These are phyloP conservation scores for Lamproptera curius DNA, from an alignment of 2,888 invertebrate species.

Conservation along the genomic window DNA sequence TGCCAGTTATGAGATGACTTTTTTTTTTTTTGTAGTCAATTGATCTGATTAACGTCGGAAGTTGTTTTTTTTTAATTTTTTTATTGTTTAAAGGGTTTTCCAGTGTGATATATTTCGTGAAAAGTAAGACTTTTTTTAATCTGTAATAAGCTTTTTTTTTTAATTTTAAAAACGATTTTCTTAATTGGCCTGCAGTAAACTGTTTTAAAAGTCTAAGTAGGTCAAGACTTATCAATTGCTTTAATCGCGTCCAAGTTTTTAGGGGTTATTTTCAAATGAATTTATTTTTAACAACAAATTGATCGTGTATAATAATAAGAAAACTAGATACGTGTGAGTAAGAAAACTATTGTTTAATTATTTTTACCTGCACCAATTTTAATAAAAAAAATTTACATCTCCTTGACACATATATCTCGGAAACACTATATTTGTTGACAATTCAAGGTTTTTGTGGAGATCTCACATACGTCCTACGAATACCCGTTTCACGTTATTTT, in stretches of 20 bases:
- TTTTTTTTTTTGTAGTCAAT: too few relatives aligned
- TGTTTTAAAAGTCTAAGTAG: too few relatives aligned
- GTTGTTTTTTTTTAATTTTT: too few relatives aligned
- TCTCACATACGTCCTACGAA: background rate
- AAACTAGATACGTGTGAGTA: background rate
- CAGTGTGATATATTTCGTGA: background rate
- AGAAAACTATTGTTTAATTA: background rate
- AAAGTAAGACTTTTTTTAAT: background rate
- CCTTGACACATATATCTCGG: conserved; percentile 7
- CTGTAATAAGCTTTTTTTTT: background rate
- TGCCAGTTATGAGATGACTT: too few relatives aligned
- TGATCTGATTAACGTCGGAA: too few relatives aligned
- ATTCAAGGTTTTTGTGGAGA: background rate
- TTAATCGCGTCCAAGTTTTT: too few relatives aligned
- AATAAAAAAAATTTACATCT: background rate
- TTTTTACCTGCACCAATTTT: background rate
- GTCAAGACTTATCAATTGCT: too few relatives aligned
- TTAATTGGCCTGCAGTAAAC: too few relatives aligned
- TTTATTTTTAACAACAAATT: background rate
- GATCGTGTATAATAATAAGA: too few relatives aligned
- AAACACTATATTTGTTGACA: conserved; percentile 1
- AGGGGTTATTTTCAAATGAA: background rate
- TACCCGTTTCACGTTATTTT: too few relatives aligned
- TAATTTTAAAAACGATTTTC: too few relatives aligned
- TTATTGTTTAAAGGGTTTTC: too few relatives aligned